Conservation (phyloP, 2,113 vertebrate species). For the Alethe castanea region DNA sequence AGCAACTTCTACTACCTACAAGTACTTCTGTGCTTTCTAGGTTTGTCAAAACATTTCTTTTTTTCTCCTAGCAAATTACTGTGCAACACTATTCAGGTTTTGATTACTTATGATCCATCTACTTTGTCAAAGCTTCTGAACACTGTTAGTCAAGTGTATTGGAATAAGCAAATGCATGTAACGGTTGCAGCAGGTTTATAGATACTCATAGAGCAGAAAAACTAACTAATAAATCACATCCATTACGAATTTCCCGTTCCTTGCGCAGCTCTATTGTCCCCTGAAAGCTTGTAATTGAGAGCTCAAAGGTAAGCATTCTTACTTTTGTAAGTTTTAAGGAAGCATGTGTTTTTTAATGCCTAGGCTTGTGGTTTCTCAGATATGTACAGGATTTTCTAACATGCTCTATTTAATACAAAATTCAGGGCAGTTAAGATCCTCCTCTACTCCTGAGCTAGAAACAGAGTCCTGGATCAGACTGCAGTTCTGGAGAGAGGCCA, state of each 20-base stretch:
- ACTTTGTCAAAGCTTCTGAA: neutral
- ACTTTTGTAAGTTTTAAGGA: neutral
- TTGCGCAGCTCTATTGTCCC: neutral
- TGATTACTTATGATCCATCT: neutral
- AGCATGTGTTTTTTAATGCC: neutral
- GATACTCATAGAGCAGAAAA: neutral
- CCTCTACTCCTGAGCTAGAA: neutral
- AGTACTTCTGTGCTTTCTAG: neutral
- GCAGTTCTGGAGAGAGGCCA: neutral
- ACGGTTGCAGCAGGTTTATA: neutral
- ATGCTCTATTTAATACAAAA: neutral
- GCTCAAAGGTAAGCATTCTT: neutral
- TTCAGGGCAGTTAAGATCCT: neutral
- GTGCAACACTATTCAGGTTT: neutral
- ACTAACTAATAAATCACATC: neutral
- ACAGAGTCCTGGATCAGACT: neutral
- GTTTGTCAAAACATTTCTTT: neutral
- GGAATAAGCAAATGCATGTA: neutral
- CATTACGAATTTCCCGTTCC: neutral
- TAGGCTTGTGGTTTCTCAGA: neutral
- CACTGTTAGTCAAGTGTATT: neutral
- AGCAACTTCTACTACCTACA: neutral
- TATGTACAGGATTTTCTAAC: neutral
- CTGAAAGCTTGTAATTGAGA: neutral
- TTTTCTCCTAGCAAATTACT: neutral